Evolutionary conservation across 2,888 invertebrate species (phyloP), one percentile per base, ranked within the genome.

Genomic region (Tiphia femorata): DNA sequence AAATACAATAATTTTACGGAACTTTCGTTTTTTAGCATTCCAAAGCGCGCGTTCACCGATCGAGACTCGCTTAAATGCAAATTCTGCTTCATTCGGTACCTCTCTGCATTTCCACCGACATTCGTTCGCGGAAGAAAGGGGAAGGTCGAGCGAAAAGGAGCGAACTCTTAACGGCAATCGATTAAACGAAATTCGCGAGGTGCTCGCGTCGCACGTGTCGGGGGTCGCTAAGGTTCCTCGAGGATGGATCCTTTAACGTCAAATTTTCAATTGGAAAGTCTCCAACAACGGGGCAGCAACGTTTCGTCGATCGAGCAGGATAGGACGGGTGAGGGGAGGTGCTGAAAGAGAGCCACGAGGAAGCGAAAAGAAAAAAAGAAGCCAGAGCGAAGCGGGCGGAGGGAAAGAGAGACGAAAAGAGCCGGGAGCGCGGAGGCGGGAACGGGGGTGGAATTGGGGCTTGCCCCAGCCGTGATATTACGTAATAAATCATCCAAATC

Each of bases 401-500:
- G 49, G 63, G 19, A 49, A 14, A 42, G 38, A 20, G 33, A 27
- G 42, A 42, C 35, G 40, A 30, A 37, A 35, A 57, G 33, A 41
- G 60, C 44, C 48, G 62, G 35, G 25, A 43, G 19, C 20, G 41
- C n/a, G 27, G 38, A 38, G 23, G 47, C 6, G 37, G 16, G 41
- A 37, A 40, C 23, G 12, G 50, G 29, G 42, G 21, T 50, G 42
- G 44, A 52, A n/a, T n/a, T n/a, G 17, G 40, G 49, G 44, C 33
- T 51, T 50, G 54, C 49, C 52, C 51, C 25, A 41, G 57, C 69
- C 50, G 60, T 64, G 73, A 80, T 80, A 79, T 79, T 77, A 77
- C 75, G 72, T 74, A 75, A 80, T 79, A 80, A 80, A 80, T 80
- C 78, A 79, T 73, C 72, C 53, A 58, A 62, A 64, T 68, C 65